Evolutionary conservation across 2,888 invertebrate genomes (phyloP), one percentile per base, ranked within the genome.

Genomic region (Leptinotarsa tumamoca): DNA sequence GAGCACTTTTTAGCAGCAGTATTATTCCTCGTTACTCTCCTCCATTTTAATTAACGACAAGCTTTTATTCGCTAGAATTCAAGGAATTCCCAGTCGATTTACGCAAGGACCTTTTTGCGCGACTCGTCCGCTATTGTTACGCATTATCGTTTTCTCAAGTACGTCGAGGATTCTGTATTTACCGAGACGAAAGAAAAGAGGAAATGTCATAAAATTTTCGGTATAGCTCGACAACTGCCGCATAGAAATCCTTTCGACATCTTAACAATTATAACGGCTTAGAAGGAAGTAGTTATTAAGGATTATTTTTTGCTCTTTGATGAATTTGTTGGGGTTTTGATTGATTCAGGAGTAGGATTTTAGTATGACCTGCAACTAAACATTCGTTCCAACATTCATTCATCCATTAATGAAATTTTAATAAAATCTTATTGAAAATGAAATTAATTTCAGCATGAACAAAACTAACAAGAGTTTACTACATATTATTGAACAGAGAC

Each of bases 1-100:
- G 27, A 71, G 67, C 76, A 69, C 71, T 76, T 76, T 76, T 76
- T 52, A 75, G 68, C 51, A 54, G 72, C 68, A 69, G 18, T 68
- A 69, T 70, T 67, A 67, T 50, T 72, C 72, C 69, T 61, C 51
- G 71, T 61, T 61, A 72, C 67, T 70, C 69, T 15, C 70, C 58
- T 70, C 21, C 58, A 58, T 61, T 61, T 70, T 18, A 70, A 70
- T 70, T 70, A 70, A 70, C 58, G 70, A 58, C 58, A 70, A 58
- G 56, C 70, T 54, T 70, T 70, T 70, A 70, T 70, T 56, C 70
- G 33, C 70, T 18, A 17, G 43, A 49, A 54, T 69, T 69, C 49
- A 15, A 43, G 43, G 27, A 63, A 63, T 15, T 63, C 63, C 63
- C 63, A 63, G 58, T 70, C 70, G 70, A 58, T 70, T 70, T 17